Evolutionary conservation across 2,113 vertebrate genomes (phyloP), one percentile per base, ranked within the genome.

Genomic region (Synodontis membranacea): DNA sequence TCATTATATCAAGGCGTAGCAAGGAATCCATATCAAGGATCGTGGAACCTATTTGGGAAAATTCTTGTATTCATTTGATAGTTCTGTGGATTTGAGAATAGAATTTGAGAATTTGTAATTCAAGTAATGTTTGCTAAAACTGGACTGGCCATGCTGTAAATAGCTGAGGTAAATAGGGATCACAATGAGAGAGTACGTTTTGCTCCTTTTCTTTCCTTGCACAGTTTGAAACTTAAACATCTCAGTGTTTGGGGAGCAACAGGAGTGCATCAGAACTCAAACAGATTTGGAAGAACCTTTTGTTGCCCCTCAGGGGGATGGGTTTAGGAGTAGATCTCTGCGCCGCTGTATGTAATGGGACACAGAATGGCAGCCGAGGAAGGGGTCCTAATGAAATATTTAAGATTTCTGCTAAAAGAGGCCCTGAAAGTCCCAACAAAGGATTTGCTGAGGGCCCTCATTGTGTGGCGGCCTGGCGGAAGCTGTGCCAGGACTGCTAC

Each of bases 361-460:
- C 64, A 92, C 92, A 91, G 91, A 93, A 94, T 91, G 86, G 91
- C 66, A 88, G 80, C 58, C 9, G 79, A 88, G 74, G 89, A 93
- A 91, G 92, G 90, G 93, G 90, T 93, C 85, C 95, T 96, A 95
- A 96, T 96, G 95, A 97, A 97, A 97, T 96, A 96, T 96, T 96
- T 96, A 97, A 96, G 94, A 95, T 96, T 94, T 93, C 81, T 87
- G 64, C 92, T 93, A 93, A 93, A 96, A 94, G 91, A 93, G 91
- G 92, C 91, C 91, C 91, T 95, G 93, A 95, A 95, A 95, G 94
- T 88, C 91, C 91, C 92, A 94, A 96, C 95, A 96, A 94, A 96
- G 92, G 93, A 91, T 94, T 91, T 94, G 93, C 94, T 82, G 89
- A 93, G 93, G 89, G 91, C 86, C 82, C 92, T 94, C 87, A 95